Percentiles rank a stretch among this genome's conserved stretches.
These are phyloP conservation scores for Buceros bicornis DNA, from an alignment of 2,797 vertebrate genomes.

Conservation along the genomic window DNA sequence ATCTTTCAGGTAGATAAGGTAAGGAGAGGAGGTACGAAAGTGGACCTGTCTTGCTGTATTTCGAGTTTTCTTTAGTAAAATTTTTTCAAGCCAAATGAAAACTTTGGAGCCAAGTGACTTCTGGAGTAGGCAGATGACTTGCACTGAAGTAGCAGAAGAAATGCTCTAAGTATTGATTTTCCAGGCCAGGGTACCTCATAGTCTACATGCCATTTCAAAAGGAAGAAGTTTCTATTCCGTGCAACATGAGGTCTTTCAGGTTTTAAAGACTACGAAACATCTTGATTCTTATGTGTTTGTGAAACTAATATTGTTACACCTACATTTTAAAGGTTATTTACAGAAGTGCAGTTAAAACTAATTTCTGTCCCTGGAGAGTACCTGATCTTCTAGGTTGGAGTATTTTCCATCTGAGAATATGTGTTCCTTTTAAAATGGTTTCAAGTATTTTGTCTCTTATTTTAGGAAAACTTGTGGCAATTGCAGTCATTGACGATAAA, in stretches of 20 bases:
- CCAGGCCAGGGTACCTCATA: not conserved
- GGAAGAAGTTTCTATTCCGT: not conserved
- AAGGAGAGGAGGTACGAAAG: not conserved
- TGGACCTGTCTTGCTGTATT: not conserved
- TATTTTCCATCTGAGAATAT: not conserved
- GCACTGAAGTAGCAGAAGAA: not conserved
- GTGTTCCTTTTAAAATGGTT: not conserved
- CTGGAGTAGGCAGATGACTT: not conserved
- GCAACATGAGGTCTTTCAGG: not conserved
- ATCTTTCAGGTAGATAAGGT: not conserved
- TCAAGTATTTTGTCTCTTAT: conserved; percentile 54
- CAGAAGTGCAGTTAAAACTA: not conserved
- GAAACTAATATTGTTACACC: not conserved
- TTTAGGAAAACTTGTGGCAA: conserved; percentile 95
- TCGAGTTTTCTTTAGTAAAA: not conserved
- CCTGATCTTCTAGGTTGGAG: not conserved
- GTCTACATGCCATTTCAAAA: not conserved
- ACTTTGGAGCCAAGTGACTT: not conserved
- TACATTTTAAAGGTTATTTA: not conserved
- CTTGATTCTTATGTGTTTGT: not conserved
- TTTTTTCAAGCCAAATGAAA: not conserved
- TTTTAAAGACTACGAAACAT: not conserved
- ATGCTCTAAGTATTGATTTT: not conserved
- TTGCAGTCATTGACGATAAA: conserved; percentile 95
- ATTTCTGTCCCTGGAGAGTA: not conserved